phyloP scores from a whole-genome alignment of 2,113 vertebrate species.

The Phaetusa simplex region DNA sequence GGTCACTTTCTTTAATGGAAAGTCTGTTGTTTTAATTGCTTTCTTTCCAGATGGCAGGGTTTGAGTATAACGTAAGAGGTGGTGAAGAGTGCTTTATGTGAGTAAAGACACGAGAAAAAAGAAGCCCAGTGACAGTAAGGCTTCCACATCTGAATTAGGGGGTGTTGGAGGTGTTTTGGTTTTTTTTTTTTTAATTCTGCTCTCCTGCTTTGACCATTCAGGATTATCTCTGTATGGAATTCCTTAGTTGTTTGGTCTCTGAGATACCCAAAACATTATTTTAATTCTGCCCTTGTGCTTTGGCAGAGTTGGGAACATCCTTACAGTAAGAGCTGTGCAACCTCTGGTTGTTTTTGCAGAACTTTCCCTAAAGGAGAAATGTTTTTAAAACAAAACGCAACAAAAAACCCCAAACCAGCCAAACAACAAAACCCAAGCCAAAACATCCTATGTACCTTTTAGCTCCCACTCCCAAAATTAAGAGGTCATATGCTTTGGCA shows the following conservation, averaged over 20 bases:
- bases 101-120: neutral
- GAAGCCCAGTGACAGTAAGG: neutral
- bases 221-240: neutral
- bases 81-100: neutral
- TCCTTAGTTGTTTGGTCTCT: neutral
- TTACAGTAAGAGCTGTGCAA: neutral
- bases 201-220: neutral
- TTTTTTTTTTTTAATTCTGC: neutral
- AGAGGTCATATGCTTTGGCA: neutral
- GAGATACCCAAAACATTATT: accelerated
- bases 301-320: neutral
- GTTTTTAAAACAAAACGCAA: neutral
- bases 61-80: neutral
- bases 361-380: neutral
- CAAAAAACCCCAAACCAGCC: neutral
- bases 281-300: neutral
- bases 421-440: neutral
- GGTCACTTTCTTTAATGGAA: neutral
- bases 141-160: neutral
- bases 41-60: neutral
- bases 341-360: neutral
- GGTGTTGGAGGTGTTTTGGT: neutral
- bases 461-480: neutral
- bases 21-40: neutral
- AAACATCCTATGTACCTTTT: neutral